Conservation (phyloP, 2,113 vertebrate genomes). For the Ceuthmochares aereus region DNA sequence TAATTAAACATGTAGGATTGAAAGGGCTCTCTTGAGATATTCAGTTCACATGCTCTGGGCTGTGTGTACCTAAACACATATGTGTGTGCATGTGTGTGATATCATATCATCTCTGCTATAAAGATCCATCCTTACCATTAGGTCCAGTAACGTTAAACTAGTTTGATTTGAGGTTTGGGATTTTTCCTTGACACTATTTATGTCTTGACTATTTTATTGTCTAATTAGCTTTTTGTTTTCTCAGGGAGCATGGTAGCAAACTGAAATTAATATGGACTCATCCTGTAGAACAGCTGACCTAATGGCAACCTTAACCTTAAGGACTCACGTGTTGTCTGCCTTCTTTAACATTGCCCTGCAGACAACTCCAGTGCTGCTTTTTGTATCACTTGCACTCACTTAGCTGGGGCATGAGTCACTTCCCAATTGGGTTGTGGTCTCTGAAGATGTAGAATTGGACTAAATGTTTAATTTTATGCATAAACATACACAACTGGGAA, state of each 20-base stretch:
- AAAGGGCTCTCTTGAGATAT: not conserved
- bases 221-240: not conserved
- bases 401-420: not conserved
- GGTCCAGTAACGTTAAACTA: not conserved
- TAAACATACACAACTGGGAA: not conserved
- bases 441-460: not conserved
- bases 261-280: not conserved
- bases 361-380: not conserved
- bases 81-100: not conserved
- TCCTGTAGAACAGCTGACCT: not conserved
- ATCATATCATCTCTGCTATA: not conserved
- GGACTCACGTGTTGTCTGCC: not conserved
- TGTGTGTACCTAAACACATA: not conserved
- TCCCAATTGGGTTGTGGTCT: not conserved
- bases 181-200: not conserved
- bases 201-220: not conserved
- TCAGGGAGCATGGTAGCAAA: not conserved
- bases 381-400: not conserved
- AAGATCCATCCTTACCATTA: not conserved
- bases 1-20: not conserved
- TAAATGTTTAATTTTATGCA: constrained; percentile 20
- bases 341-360: not conserved
- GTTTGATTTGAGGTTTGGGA: not conserved
- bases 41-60: not conserved
- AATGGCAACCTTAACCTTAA: not conserved